phyloP scores from a whole-genome alignment of 2,888 invertebrate genomes.

The Polydrusus pterygomalis region DNA sequence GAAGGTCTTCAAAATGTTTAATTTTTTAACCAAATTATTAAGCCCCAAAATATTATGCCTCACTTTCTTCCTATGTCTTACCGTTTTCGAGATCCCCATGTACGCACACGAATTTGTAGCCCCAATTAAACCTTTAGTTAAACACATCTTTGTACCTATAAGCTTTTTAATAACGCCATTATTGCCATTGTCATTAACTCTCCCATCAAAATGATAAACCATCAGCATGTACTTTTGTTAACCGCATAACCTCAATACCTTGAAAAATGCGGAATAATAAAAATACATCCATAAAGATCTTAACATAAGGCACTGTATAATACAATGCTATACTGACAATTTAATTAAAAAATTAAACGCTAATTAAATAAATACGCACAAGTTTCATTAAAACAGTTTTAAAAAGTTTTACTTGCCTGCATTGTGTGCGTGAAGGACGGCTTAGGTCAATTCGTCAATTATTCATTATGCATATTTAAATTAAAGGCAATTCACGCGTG shows the following conservation, averaged over 20 bases:
- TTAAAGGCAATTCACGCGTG: constrained; percentile 39
- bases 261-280: constrained; percentile 14
- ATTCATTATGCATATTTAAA: constrained; percentile 34
- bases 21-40: too few relatives aligned
- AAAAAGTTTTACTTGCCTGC: constrained; percentile 28
- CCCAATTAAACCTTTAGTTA: too few relatives aligned
- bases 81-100: too few relatives aligned
- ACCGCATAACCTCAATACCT: constrained; percentile 25
- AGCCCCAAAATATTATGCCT: too few relatives aligned
- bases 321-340: not conserved
- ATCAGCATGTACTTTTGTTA: constrained; percentile 8
- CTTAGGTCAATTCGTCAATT: constrained; percentile 32
- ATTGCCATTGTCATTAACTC: not conserved
- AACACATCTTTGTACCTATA: too few relatives aligned
- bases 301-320: not conserved
- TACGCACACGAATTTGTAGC: too few relatives aligned
- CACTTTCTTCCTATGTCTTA: too few relatives aligned
- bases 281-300: constrained; percentile 12
- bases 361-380: constrained; percentile 31
- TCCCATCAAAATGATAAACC: constrained; percentile 2
- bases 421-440: constrained; percentile 37
- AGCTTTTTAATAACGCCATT: not conserved
- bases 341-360: constrained; percentile 12
- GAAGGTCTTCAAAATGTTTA: too few relatives aligned
- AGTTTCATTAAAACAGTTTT: constrained; percentile 35